Evolutionary conservation across 2,888 invertebrate genomes (phyloP), one percentile per base, ranked within the genome.

Genomic region (Pterobdella sp.): DNA sequence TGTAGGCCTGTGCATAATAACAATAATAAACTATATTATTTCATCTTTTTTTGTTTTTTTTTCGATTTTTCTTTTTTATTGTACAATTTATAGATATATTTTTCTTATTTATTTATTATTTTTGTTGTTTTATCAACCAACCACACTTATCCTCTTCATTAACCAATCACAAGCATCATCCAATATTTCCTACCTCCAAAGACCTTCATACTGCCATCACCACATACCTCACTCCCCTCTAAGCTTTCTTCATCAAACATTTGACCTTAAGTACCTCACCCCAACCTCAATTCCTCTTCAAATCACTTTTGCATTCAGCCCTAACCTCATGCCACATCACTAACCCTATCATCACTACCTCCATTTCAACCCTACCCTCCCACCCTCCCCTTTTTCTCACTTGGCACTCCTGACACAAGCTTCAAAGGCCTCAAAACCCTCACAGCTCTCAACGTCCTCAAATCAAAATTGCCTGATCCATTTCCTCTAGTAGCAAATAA

Each of bases 351-450:
- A n/a, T n/a, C n/a, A n/a, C n/a, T n/a, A n/a, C n/a, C n/a, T n/a
- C n/a, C n/a, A n/a, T n/a, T n/a, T n/a, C n/a, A n/a, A n/a, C n/a
- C n/a, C n/a, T n/a, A n/a, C n/a, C n/a, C n/a, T n/a, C 52, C 52
- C 22, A 18, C 14, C 52, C 22, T n/a, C n/a, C n/a, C n/a, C n/a
- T n/a, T n/a, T n/a, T n/a, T n/a, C 95, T 93, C 93, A 98, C 97
- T 97, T 92, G 97, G 97, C 88, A 98, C 96, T 89, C 96, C 92
- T 87, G 97, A 97, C 88, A 98, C 97, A 89, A 98, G 91, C 90
- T 98, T 98, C 87, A 98, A 90, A 84, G 98, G 98, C 86, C 98
- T 90, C 87, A 98, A 90, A 86, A 98, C 98, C 87, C 97, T 91
- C 89, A 98, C 96, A 82, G 98, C 97, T 87, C 98, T 90, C 87